These are phyloP conservation scores for Porites divaricata DNA, from an alignment of 92 coral and sea anemone genomes.

Conservation along the genomic window DNA sequence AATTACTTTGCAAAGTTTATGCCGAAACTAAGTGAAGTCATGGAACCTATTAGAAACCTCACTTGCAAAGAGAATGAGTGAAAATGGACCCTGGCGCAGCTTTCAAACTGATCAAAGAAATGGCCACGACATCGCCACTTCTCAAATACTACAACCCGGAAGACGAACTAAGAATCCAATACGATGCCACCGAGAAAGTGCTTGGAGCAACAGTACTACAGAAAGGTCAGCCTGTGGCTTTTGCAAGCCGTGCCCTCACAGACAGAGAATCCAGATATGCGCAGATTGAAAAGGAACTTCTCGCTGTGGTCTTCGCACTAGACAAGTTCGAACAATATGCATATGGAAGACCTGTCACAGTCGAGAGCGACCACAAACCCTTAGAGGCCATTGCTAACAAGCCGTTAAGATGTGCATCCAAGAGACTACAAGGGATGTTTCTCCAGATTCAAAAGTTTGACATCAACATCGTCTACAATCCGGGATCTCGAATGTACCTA, in stretches of 20 bases:
- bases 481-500: conserved; percentile 50
- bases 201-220: conserved; percentile 51
- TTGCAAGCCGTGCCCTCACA: conserved; percentile 57
- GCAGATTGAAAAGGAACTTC: conserved; percentile 49
- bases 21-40: conserved; percentile 38
- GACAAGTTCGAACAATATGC: conserved; percentile 54
- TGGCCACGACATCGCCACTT: conserved; percentile 42
- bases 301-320: conserved; percentile 57
- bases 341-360: conserved; percentile 51
- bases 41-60: conserved; percentile 53
- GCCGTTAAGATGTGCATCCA: conserved; percentile 66
- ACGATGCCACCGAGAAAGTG: conserved; percentile 64
- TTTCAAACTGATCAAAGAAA: conserved; percentile 42
- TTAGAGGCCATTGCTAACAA: conserved; percentile 60
- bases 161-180: conserved; percentile 57
- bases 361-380: conserved; percentile 62
- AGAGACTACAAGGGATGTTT: conserved; percentile 68
- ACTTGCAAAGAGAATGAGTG: conserved; percentile 37
- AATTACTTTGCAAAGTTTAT: conserved; percentile 62
- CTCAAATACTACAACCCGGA: conserved; percentile 57
- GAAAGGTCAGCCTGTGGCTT: conserved; percentile 60
- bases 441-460: conserved; percentile 55
- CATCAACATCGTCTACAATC: conserved; percentile 35
- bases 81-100: conserved; percentile 50
- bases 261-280: conserved; percentile 52